Evolutionary conservation across 2,888 invertebrate species (phyloP).

Genomic region (Pogonocherus hispidulus): DNA sequence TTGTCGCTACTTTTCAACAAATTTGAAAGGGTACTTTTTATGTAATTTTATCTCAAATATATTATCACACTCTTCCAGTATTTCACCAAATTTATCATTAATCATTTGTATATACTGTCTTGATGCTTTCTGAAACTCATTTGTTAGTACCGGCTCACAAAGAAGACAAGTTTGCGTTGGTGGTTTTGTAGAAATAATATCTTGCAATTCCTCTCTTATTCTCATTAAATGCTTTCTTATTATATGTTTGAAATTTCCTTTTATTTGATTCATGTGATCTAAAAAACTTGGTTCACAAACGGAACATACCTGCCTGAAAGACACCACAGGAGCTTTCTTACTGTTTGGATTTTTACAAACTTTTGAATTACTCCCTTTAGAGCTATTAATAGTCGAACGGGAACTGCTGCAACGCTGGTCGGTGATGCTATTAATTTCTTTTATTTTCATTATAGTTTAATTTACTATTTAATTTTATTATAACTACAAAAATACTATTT

Average conservation of each 20-base stretch:
- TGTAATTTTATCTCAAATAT: slow-evolving; percentile 5
- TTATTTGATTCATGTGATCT: slow-evolving; percentile 24
- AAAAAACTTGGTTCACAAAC: slow-evolving; percentile 36
- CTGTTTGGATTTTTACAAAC: not conserved
- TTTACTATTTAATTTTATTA: no score
- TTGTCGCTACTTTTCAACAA: not conserved
- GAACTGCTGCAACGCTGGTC: not conserved
- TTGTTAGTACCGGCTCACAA: slow-evolving; percentile 25
- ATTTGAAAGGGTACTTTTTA: slow-evolving; percentile 15
- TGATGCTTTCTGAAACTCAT: slow-evolving; percentile 23
- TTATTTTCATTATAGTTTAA: slow-evolving; percentile 18
- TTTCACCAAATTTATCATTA: slow-evolving; percentile 22
- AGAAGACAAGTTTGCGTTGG: slow-evolving; percentile 12
- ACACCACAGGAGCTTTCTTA: slow-evolving; percentile 1
- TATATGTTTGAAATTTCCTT: slow-evolving; percentile 20
- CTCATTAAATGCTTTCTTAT: slow-evolving; percentile 25
- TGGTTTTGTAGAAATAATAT: slow-evolving; percentile 3
- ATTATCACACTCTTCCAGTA: slow-evolving; percentile 17
- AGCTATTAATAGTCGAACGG: not conserved
- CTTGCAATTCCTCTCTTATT: slow-evolving; percentile 26
- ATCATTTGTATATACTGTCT: slow-evolving; percentile 19
- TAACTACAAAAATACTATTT: not conserved
- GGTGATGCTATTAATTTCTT: not conserved
- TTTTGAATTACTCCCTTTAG: not conserved
- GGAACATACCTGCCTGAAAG: slow-evolving; percentile 33